A percentile compares a stretch with the other conserved stretches of the same genome.
These are phyloP conservation scores for Matsumurasca onukii DNA, from an alignment of 1,140 invertebrate genomes.

Conservation along the genomic window DNA sequence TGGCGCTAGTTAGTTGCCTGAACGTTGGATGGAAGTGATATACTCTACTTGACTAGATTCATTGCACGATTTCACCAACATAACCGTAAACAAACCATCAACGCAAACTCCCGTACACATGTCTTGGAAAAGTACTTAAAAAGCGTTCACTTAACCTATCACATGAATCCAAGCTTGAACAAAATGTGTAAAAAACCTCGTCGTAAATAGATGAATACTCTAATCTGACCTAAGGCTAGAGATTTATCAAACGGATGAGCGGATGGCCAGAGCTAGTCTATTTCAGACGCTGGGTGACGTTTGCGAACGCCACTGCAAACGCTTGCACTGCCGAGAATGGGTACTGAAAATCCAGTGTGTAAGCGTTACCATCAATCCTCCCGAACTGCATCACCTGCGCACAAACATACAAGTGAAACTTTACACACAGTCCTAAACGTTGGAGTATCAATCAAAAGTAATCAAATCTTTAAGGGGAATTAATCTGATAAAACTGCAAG, in stretches of 20 bases:
- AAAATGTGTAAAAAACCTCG: neutral
- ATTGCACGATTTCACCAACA: neutral
- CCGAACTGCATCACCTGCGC: constrained; percentile 98
- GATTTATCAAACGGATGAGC: constrained; percentile 17
- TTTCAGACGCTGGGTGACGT: constrained; percentile 97
- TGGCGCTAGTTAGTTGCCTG: no score
- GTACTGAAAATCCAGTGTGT: constrained; percentile 98
- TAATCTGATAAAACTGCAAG: no score
- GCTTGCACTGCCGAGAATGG: constrained; percentile 98
- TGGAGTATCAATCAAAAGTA: neutral
- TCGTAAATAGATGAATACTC: neutral
- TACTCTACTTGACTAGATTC: constrained; percentile 15
- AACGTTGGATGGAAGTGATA: no score
- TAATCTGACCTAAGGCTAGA: neutral
- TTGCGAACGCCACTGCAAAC: constrained; percentile 96
- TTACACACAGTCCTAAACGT: neutral
- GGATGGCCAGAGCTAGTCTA: constrained; percentile 50
- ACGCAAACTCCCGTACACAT: neutral
- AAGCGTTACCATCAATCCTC: constrained; percentile 96
- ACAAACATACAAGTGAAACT: neutral
- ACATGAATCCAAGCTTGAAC: neutral
- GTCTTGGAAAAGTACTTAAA: constrained; percentile 7
- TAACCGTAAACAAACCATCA: neutral
- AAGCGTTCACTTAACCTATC: constrained; percentile 7
- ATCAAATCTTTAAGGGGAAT: no score